Conservation (phyloP, 2,113 vertebrate species). For the Beaufortia kweichowensis region DNA sequence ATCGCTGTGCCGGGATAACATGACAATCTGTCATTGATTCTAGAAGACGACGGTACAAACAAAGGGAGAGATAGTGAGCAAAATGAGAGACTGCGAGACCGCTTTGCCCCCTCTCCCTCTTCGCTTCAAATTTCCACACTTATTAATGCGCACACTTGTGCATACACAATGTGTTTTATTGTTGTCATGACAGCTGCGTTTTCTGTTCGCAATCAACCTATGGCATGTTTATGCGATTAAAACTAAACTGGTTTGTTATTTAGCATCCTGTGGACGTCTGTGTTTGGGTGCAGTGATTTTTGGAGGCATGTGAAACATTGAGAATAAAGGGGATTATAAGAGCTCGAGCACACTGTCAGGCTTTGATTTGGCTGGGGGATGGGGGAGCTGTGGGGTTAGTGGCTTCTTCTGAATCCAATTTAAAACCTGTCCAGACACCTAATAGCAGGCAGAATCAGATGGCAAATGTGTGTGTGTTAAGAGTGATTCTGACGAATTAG, state of each 20-base stretch:
- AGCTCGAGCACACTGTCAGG: constrained; percentile 50
- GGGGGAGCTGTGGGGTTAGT: constrained; percentile 53
- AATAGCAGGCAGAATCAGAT: constrained; percentile 53
- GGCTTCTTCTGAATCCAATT: constrained; percentile 52
- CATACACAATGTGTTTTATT: constrained; percentile 58
- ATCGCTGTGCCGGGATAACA: constrained; percentile 60
- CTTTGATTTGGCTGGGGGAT: constrained; percentile 57
- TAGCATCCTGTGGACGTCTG: constrained; percentile 28
- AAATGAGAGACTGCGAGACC: constrained; percentile 50
- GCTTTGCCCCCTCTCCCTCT: constrained; percentile 47
- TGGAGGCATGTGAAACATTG: constrained; percentile 26
- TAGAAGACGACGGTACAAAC: constrained; percentile 63
- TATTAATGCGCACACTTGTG: constrained; percentile 47
- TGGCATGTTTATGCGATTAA: constrained; percentile 63
- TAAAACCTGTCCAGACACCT: constrained; percentile 48
- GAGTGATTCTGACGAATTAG: constrained; percentile 62
- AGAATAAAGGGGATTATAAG: constrained; percentile 54
- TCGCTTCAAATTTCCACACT: constrained; percentile 33
- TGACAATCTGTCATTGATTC: constrained; percentile 73
- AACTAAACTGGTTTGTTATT: constrained; percentile 37
- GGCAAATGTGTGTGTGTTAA: constrained; percentile 1
- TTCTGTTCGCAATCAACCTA: constrained; percentile 52
- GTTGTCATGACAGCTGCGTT: constrained; percentile 71
- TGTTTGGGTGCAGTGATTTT: constrained; percentile 39
- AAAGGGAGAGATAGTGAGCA: constrained; percentile 62